These are phyloP conservation scores for Perdita meconis DNA, from an alignment of 2,888 invertebrate species.

Conservation along the genomic window DNA sequence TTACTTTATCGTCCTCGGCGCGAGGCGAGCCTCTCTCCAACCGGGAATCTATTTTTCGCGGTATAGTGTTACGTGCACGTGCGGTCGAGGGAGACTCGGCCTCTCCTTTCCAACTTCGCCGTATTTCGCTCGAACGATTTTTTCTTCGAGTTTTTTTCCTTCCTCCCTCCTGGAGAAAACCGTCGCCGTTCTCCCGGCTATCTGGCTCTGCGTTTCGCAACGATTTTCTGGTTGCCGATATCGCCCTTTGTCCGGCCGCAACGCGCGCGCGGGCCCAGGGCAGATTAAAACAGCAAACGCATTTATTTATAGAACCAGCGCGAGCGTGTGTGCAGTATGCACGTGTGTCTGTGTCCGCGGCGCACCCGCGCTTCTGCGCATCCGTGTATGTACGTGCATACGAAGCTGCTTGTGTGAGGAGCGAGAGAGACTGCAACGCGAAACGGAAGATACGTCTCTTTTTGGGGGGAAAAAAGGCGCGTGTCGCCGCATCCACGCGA, in stretches of 20 bases:
- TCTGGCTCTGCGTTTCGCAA: conserved; percentile 50
- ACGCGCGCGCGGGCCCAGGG: conserved; percentile 63
- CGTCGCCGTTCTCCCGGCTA: conserved; percentile 36
- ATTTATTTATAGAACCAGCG: conserved; percentile 76
- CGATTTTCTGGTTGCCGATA: conserved; percentile 65
- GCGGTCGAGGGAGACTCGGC: conserved; percentile 11
- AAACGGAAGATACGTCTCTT: conserved; percentile 70
- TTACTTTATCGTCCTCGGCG: conserved; percentile 49
- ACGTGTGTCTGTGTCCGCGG: no score
- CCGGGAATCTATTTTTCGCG: conserved; percentile 62
- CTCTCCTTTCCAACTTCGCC: neutral
- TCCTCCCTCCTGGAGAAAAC: neutral
- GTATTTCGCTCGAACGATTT: neutral
- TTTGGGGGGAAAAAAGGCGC: conserved; percentile 14
- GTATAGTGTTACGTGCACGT: conserved; percentile 54
- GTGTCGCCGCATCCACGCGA: conserved; percentile 4
- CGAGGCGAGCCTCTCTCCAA: conserved; percentile 34
- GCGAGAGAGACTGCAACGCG: conserved; percentile 49
- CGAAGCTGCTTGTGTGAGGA: conserved; percentile 16
- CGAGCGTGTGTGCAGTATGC: no score
- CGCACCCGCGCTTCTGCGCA: conserved; percentile 4
- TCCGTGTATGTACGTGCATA: conserved; percentile 12
- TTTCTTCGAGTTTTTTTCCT: neutral
- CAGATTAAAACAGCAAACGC: conserved; percentile 74
- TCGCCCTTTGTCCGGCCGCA: conserved; percentile 69